Percentiles rank a stretch among this genome's conserved stretches.
Evolutionary conservation across 1,140 invertebrate genomes (phyloP).

Genomic region (Eciton burchellii): DNA sequence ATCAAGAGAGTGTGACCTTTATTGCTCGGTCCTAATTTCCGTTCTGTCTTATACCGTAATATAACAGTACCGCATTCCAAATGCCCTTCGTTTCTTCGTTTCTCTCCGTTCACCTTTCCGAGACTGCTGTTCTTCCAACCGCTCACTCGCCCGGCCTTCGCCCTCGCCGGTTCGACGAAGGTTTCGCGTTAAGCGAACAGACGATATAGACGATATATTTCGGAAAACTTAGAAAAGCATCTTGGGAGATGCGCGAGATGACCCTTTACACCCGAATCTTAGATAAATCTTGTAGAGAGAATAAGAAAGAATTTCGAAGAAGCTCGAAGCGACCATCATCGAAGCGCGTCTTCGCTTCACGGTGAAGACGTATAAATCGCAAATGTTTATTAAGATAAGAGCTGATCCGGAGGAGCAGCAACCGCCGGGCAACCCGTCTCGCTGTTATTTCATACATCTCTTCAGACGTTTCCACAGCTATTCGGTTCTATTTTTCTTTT

Average conservation of each 20-base stretch:
- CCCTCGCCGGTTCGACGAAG: constrained; percentile 59
- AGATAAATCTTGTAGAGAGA: no score
- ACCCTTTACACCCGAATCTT: no score
- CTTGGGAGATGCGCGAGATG: no score
- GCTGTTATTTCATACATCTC: constrained; percentile 3
- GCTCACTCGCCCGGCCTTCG: constrained; percentile 81
- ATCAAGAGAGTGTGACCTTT: constrained; percentile 52
- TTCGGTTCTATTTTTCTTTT: constrained; percentile 35
- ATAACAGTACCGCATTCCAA: constrained; percentile 85
- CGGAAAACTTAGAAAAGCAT: not conserved
- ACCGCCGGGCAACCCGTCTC: no score
- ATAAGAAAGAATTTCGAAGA: no score
- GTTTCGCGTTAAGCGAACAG: constrained; percentile 17
- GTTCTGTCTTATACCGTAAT: constrained; percentile 83
- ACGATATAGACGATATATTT: no score
- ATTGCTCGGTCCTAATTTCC: constrained; percentile 84
- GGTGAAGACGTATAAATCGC: not conserved
- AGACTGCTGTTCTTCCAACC: constrained; percentile 73
- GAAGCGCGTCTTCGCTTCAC: not conserved
- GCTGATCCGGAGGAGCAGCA: not conserved
- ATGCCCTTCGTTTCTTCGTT: constrained; percentile 83
- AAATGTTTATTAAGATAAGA: not conserved
- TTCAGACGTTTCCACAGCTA: not conserved
- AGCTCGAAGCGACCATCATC: no score
- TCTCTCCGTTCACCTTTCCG: constrained; percentile 79